Conservation (phyloP, 2,888 invertebrate species). For the Pollenia angustigena region DNA sequence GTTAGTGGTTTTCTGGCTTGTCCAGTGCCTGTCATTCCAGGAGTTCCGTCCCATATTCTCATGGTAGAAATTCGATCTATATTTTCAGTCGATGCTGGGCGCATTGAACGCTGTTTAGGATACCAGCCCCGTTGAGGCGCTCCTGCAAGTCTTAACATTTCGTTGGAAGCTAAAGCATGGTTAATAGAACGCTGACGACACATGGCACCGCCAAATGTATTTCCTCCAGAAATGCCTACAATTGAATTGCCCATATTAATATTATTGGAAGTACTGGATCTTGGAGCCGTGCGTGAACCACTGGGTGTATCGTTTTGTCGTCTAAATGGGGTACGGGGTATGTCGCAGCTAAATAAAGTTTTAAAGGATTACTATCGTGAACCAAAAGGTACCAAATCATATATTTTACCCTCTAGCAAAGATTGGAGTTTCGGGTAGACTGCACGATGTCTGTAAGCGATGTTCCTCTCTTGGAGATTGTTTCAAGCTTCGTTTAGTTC, state of each 20-base stretch:
- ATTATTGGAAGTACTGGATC: constrained; percentile 85
- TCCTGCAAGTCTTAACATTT: constrained; percentile 90
- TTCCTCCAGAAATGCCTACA: constrained; percentile 81
- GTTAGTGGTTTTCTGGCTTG: constrained; percentile 91
- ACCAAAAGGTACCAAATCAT: not conserved
- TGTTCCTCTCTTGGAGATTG: constrained; percentile 87
- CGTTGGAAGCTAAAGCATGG: constrained; percentile 88
- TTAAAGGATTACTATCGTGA: not conserved
- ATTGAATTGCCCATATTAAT: constrained; percentile 84
- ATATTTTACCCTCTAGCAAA: constrained; percentile 88
- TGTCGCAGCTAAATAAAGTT: constrained; percentile 87
- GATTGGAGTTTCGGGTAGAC: constrained; percentile 94
- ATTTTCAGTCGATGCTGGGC: constrained; percentile 94
- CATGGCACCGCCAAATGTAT: constrained; percentile 81
- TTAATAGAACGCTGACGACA: constrained; percentile 85
- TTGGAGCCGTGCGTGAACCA: constrained; percentile 86
- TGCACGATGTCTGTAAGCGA: constrained; percentile 92
- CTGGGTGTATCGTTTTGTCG: constrained; percentile 85
- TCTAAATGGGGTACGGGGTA: constrained; percentile 92
- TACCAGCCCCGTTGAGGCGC: constrained; percentile 95
- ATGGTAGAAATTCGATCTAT: constrained; percentile 89
- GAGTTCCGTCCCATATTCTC: constrained; percentile 84
- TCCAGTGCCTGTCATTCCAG: constrained; percentile 84
- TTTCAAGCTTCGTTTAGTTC: constrained; percentile 84
- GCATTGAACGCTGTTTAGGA: constrained; percentile 88